Evolutionary conservation across 2,113 vertebrate genomes (phyloP), one percentile per base, ranked within the genome.

Genomic region (Ceyx melanurus): DNA sequence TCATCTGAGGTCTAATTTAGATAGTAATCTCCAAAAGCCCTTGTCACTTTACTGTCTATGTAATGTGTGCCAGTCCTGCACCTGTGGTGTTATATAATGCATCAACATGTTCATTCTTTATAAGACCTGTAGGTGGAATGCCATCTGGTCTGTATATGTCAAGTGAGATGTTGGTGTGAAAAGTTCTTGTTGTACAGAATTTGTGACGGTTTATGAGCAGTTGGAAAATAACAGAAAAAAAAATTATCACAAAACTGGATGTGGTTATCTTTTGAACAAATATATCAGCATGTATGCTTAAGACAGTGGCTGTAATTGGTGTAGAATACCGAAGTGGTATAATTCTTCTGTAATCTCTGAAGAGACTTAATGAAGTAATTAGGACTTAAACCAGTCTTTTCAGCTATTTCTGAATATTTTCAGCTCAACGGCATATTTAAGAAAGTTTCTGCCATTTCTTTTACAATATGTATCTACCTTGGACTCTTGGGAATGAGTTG

Each of bases 71-170:
- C 82, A 92, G 60, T 86, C 84, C 85, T 79, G 91, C 85, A 94
- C 89, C 87, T 92, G 92, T 81, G 65, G 48, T 93, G 92, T 92
- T 91, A 54, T 86, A 93, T 83, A 96, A 96, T 93, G 77, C 62
- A 75, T 48, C 85, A 86, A 82, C 83, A 82, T 84, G 88, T 46
- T 93, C 84, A 86, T 93, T 94, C 82, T 91, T 92, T 81, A 6
- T 37, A 61, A 42, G 54, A 61, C 82, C 66, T 88, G 89, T 91
- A 90, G 92, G 94, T 95, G 89, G 94, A 85, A 82, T 93, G 88
- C 95, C 95, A 95, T 94, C 95, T 95, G 96, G 80, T 87, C 86
- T 60, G 76, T 85, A 64, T 74, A 90, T 74, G 35, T 86, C 79
- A 90, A 37, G 82, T 58, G 82, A 92, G 28, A 70, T 77, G 50